A percentile compares a stretch with the other conserved stretches of the same genome.
Conservation (phyloP, 2,797 vertebrate genomes). For the Brachymystax lenok region DNA sequence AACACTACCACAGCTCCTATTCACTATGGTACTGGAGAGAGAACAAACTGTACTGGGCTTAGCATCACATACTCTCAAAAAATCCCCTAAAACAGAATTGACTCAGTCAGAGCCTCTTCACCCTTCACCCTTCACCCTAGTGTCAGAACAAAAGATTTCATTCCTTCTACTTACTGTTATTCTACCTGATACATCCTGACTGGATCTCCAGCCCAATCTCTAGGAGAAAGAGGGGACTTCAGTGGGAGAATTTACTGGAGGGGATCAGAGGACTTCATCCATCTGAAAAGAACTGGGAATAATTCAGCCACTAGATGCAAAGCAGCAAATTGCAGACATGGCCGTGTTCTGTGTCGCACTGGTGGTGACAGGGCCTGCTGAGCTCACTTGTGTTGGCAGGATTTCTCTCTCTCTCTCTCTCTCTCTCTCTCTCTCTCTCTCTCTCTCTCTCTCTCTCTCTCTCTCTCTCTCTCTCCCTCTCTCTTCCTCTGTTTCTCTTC, state of each 20-base stretch:
- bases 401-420: not conserved
- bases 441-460: not conserved
- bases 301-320: constrained; percentile 62
- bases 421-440: not conserved
- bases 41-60: constrained; percentile 36
- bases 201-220: constrained; percentile 16
- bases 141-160: constrained; percentile 29
- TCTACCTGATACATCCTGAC: constrained; percentile 26
- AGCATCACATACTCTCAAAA: constrained; percentile 9
- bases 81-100: constrained; percentile 26
- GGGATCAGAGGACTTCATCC: constrained; percentile 37
- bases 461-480: not conserved
- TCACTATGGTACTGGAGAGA: constrained; percentile 42
- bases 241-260: constrained; percentile 26
- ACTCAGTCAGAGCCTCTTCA: constrained; percentile 13
- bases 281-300: constrained; percentile 36
- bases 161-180: constrained; percentile 28
- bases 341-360: too few relatives aligned
- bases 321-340: constrained; percentile 36
- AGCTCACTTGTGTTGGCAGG: too few relatives aligned
- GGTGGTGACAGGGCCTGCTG: too few relatives aligned
- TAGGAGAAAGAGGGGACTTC: constrained; percentile 28
- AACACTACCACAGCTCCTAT: constrained; percentile 43
- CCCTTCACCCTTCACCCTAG: constrained; percentile 22
- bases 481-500: not conserved